Evolutionary conservation across 2,797 vertebrate species (phyloP).

Genomic region (Mormyrops boulengeri): DNA sequence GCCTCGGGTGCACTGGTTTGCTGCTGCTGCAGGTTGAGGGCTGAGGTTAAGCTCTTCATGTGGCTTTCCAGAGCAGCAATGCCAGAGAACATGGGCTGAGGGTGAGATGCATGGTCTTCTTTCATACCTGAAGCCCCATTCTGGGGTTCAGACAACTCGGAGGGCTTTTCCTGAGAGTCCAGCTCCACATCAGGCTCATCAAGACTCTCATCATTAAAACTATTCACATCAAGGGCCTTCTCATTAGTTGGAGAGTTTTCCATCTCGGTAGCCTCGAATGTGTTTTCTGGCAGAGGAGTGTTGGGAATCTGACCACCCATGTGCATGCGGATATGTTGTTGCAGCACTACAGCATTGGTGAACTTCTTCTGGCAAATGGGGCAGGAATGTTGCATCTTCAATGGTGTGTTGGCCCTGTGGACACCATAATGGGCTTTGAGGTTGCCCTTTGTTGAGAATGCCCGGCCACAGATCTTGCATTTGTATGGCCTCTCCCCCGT

Average conservation of each 20-base stretch:
- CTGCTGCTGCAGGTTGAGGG: conserved; percentile 70
- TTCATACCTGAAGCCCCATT: conserved; percentile 35
- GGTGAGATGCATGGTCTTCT: conserved; percentile 41
- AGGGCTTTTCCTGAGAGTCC: conserved; percentile 57
- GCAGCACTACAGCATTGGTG: conserved; percentile 89
- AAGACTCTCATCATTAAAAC: conserved; percentile 53
- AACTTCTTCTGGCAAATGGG: conserved; percentile 99
- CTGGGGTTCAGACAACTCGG: conserved; percentile 50
- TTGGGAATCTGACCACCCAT: conserved; percentile 98
- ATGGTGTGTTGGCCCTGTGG: conserved; percentile 76
- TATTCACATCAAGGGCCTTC: conserved; percentile 49
- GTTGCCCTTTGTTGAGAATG: conserved; percentile 96
- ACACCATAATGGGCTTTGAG: conserved; percentile 95
- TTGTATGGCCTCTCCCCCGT: conserved; percentile 94
- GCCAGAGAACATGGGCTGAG: conserved; percentile 57
- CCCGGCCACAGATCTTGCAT: conserved; percentile 91
- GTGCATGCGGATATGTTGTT: conserved; percentile 98
- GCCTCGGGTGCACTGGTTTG: conserved; percentile 86
- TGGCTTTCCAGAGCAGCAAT: conserved; percentile 63
- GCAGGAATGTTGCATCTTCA: conserved; percentile 93
- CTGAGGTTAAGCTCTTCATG: conserved; percentile 67
- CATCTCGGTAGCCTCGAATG: conserved; percentile 62
- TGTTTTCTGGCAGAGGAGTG: conserved; percentile 73
- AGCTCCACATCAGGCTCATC: conserved; percentile 68
- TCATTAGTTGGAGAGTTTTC: conserved; percentile 58